A percentile compares a stretch with the other conserved stretches of the same genome.
Conservation (phyloP, 2,113 vertebrate species). For the Petrocephalus zakoni region DNA sequence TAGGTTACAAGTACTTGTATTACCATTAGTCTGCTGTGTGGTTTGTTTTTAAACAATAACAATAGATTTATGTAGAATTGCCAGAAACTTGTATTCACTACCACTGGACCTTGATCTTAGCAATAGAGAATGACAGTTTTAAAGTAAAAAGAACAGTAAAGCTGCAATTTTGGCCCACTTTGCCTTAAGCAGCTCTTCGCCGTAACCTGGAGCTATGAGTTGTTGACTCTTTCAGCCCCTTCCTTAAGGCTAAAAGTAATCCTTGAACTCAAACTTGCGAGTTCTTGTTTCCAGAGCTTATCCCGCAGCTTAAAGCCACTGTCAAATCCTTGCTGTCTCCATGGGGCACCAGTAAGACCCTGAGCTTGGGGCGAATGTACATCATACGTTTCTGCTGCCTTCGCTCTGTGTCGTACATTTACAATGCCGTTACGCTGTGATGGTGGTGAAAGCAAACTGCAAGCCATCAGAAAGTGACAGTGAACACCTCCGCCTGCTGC, state of each 20-base stretch:
- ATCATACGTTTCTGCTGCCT: neutral
- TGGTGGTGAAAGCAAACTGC: neutral
- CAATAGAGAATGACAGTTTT: conserved; percentile 1
- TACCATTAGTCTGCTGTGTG: neutral
- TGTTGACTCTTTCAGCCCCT: neutral
- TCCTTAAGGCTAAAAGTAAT: conserved; percentile 11
- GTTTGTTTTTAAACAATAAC: neutral
- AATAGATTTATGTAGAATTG: neutral
- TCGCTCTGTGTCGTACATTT: neutral
- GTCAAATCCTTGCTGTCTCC: conserved; percentile 1
- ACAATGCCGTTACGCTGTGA: neutral
- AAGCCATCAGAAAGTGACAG: neutral
- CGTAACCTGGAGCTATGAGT: neutral
- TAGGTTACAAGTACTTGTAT: conserved; percentile 7
- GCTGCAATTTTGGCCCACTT: neutral
- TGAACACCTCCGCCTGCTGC: neutral
- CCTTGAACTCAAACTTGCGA: conserved; percentile 13
- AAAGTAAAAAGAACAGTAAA: conserved; percentile 7
- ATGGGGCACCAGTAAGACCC: neutral
- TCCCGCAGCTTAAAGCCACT: conserved; percentile 2
- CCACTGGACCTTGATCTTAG: neutral
- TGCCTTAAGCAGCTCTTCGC: neutral
- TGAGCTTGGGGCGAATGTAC: neutral
- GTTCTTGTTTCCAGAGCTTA: conserved; percentile 15
- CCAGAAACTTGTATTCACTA: neutral